These are phyloP conservation scores for Cephus rjabovi DNA, from an alignment of 2,888 invertebrate species.

Conservation along the genomic window DNA sequence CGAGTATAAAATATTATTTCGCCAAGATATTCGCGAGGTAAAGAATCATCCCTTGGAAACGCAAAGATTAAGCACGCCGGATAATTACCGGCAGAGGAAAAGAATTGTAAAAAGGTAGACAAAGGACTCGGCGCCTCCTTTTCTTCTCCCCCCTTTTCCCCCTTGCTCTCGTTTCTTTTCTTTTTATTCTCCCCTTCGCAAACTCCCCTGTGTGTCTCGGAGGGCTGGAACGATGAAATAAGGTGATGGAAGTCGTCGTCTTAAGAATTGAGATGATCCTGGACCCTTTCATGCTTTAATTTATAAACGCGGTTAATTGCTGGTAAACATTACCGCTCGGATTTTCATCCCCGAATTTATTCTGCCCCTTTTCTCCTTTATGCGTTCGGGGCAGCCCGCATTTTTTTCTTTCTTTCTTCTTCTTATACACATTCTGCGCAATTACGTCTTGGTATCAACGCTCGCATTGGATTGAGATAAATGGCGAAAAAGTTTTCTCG, in stretches of 20 bases:
- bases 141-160: conserved; percentile 40
- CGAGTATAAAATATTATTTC: conserved; percentile 62
- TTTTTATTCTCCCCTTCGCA: conserved; percentile 11
- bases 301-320: conserved; percentile 52
- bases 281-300: conserved; percentile 32
- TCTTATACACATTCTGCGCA: not conserved
- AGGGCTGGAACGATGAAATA: not conserved
- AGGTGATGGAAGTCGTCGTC: conserved; percentile 1
- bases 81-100: conserved; percentile 60
- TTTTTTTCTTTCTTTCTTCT: conserved; percentile 12
- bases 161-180: conserved; percentile 4
- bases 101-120: conserved; percentile 56
- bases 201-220: not conserved
- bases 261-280: not conserved
- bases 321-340: conserved; percentile 45
- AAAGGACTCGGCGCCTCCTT: conserved; percentile 41
- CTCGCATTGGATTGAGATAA: conserved; percentile 41
- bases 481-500: conserved; percentile 38
- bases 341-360: not conserved
- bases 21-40: conserved; percentile 32
- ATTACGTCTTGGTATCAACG: not conserved
- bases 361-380: not conserved
- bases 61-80: conserved; percentile 57
- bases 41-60: conserved; percentile 21
- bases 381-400: not conserved